Conservation (phyloP, 2,113 vertebrate species). For the Phycodurus eques region DNA sequence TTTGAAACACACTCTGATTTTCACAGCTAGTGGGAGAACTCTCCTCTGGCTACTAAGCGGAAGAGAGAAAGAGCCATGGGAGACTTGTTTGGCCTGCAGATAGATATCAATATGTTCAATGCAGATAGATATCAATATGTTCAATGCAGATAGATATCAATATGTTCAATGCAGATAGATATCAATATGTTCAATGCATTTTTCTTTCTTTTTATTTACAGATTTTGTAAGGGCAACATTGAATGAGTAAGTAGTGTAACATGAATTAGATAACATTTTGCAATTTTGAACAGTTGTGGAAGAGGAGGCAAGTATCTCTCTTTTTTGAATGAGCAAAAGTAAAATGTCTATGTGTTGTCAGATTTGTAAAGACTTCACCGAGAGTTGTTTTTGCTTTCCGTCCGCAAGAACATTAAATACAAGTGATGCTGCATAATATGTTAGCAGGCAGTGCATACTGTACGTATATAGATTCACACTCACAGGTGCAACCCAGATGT, state of each 20-base stretch:
- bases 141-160: slow-evolving; percentile 27
- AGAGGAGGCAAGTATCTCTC: not conserved
- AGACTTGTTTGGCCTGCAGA: slow-evolving; percentile 27
- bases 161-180: slow-evolving; percentile 25
- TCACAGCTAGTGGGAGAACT: slow-evolving; percentile 29
- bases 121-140: slow-evolving; percentile 23
- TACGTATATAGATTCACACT: slow-evolving; percentile 3
- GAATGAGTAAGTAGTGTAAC: slow-evolving; percentile 2
- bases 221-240: slow-evolving; percentile 21
- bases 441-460: not conserved
- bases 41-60: slow-evolving; percentile 26
- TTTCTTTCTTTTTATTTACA: slow-evolving; percentile 16
- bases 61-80: slow-evolving; percentile 21
- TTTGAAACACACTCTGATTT: slow-evolving; percentile 27
- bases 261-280: slow-evolving; percentile 12
- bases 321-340: slow-evolving; percentile 26
- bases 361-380: slow-evolving; percentile 10
- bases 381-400: slow-evolving; percentile 17
- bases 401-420: slow-evolving; percentile 16
- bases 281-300: not conserved
- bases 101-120: slow-evolving; percentile 14
- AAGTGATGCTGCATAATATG: not conserved
- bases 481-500: not conserved
- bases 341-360: slow-evolving; percentile 21
- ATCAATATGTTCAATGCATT: slow-evolving; percentile 13